These are phyloP conservation scores for Megaustenia siamemsis DNA, from an alignment of 2,888 invertebrate genomes.

Conservation along the genomic window DNA sequence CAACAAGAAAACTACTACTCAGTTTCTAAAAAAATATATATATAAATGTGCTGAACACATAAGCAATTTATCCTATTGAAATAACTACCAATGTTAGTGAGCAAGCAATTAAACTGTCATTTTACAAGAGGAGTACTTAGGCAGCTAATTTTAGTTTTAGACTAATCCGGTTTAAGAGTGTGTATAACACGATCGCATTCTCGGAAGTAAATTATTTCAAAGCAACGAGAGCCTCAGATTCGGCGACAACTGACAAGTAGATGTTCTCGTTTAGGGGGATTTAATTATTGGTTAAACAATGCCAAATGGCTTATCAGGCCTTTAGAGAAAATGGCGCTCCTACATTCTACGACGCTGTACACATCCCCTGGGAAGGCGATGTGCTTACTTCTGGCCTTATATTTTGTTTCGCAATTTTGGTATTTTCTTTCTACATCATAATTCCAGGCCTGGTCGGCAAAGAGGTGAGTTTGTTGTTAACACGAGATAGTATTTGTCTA, in stretches of 20 bases:
- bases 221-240: no score
- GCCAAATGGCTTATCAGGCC: conserved; percentile 81
- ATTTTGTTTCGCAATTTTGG: conserved; percentile 92
- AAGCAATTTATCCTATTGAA: no score
- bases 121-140: neutral
- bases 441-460: conserved; percentile 88
- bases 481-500: no score
- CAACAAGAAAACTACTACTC: neutral
- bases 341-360: conserved; percentile 95
- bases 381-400: conserved; percentile 75
- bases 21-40: no score
- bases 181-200: neutral
- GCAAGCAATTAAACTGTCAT: neutral
- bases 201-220: neutral
- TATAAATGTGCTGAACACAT: no score
- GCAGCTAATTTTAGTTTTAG: neutral
- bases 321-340: conserved; percentile 98
- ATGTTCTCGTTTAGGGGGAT: neutral
- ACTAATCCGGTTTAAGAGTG: neutral
- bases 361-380: conserved; percentile 97
- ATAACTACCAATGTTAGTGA: no score
- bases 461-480: conserved; percentile 72
- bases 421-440: conserved; percentile 95
- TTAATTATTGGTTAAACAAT: neutral
- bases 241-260: neutral